Evolutionary conservation across 2,888 invertebrate species (phyloP), one percentile per base, ranked within the genome.

Genomic region (Oeneis ivallda): DNA sequence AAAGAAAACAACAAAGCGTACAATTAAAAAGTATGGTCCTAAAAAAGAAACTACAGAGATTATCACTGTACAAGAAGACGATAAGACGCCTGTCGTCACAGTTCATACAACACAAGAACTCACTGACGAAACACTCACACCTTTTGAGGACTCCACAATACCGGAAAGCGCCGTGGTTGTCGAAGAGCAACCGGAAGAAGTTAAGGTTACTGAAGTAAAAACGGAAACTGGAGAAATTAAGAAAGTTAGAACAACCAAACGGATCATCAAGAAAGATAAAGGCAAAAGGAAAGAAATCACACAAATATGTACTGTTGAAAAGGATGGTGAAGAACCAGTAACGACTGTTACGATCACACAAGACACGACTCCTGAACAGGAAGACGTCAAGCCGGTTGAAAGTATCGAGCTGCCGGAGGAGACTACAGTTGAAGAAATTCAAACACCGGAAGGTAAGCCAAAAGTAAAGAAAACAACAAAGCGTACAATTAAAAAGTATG

Each of bases 311-410:
- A 60, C 50, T 8, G 39, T 50, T 8, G 60, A 60, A 17, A 60
- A 50, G 13, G 60, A 60, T 9, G 60, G 60, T 6, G 60, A 72
- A 56, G 78, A 76, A 69, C 71, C 77, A 0, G 62, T 75, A 0
- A 75, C 79, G 0, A 84, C 74, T 37, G 69, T 64, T 43, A 64
- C 17, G 15, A 62, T 71, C 45, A 69, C 11, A 56, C 66, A 66
- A 2, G 49, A 66, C 0, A 45, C 53, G 11, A 39, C 62, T 1
- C 69, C 59, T 0, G 64, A 49, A 3, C n/a, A 67, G 26, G 71
- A 84, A 68, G 86, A 89, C 72, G 83, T 65, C 72, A 67, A 68
- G 65, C 70, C 74, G 9, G 45, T 76, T 26, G 37, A 71, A 66
- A 65, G 70, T 0, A 10, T 74, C 0, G 76, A 89, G 62, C 69